Conservation (phyloP, 53 echinoderm and acorn worm species). For the Antedon mediterranea region DNA sequence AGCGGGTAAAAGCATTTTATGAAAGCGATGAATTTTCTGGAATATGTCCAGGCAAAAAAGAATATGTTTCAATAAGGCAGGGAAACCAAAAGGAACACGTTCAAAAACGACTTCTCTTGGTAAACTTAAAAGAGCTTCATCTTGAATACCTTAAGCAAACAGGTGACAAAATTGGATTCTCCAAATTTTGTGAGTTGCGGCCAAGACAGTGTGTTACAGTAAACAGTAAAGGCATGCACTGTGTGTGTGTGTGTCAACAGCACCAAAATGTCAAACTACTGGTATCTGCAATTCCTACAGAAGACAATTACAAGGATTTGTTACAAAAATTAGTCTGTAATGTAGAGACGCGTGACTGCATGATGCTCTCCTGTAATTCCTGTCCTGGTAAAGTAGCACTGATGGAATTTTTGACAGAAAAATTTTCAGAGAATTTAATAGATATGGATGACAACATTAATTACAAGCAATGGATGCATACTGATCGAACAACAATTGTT, state of each 20-base stretch:
- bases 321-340: no score
- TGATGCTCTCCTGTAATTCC: conserved; percentile 2
- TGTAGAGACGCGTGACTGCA: conserved; percentile 7
- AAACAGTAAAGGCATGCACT: conserved; percentile 13
- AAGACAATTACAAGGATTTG: conserved; percentile 20
- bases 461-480: conserved; percentile 16
- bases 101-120: conserved; percentile 2
- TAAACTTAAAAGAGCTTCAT: conserved; percentile 2
- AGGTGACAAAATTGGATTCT: conserved; percentile 6
- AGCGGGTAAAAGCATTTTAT: conserved; percentile 8
- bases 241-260: conserved; percentile 20
- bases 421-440: neutral
- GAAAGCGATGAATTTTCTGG: conserved; percentile 13
- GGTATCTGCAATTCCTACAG: conserved; percentile 5
- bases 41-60: conserved; percentile 15
- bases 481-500: conserved; percentile 7
- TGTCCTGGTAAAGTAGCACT: conserved; percentile 9
- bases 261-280: conserved; percentile 23
- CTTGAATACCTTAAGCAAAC: neutral
- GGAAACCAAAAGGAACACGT: conserved; percentile 2
- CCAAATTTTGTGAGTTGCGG: conserved; percentile 10
- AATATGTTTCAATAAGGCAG: neutral
- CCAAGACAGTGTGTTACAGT: conserved; percentile 17
- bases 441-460: conserved; percentile 2
- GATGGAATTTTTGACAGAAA: neutral